These are phyloP conservation scores for Odontomachus brunneus DNA, from an alignment of 1,140 invertebrate species.

Conservation along the genomic window DNA sequence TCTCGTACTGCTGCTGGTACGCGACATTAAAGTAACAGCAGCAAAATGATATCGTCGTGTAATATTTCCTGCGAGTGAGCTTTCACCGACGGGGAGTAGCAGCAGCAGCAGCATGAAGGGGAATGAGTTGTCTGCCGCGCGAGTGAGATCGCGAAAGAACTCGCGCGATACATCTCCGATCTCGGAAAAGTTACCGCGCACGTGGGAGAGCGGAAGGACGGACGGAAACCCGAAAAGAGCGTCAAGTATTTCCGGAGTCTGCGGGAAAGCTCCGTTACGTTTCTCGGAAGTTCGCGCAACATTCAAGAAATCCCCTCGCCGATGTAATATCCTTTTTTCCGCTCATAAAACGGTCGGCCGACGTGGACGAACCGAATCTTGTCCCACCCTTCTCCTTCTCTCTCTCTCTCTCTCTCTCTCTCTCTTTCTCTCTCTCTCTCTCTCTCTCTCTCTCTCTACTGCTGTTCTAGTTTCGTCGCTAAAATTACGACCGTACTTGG, in stretches of 20 bases:
- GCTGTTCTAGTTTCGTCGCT: conserved; percentile 11
- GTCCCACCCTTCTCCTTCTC: neutral
- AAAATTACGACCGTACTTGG: conserved; percentile 20
- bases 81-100: conserved; percentile 38
- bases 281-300: conserved; percentile 24
- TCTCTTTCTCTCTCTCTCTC: neutral
- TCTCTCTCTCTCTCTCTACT: neutral
- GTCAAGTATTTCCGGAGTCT: conserved; percentile 28
- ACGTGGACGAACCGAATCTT: neutral
- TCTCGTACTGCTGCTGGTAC: neutral
- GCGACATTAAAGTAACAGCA: conserved; percentile 38
- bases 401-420: neutral
- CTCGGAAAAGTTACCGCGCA: conserved; percentile 52
- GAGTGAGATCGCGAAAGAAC: conserved; percentile 45
- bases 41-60: conserved; percentile 38
- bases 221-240: conserved; percentile 25
- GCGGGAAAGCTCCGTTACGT: neutral
- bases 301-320: conserved; percentile 24
- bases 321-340: conserved; percentile 34
- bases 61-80: conserved; percentile 31
- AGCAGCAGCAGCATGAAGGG: neutral
- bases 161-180: conserved; percentile 51
- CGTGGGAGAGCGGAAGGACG: conserved; percentile 32
- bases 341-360: neutral
- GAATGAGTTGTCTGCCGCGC: conserved; percentile 41